Base-by-base conservation (phyloP, 2,113 vertebrate genomes). In the Pholis gunnellus region DNA sequence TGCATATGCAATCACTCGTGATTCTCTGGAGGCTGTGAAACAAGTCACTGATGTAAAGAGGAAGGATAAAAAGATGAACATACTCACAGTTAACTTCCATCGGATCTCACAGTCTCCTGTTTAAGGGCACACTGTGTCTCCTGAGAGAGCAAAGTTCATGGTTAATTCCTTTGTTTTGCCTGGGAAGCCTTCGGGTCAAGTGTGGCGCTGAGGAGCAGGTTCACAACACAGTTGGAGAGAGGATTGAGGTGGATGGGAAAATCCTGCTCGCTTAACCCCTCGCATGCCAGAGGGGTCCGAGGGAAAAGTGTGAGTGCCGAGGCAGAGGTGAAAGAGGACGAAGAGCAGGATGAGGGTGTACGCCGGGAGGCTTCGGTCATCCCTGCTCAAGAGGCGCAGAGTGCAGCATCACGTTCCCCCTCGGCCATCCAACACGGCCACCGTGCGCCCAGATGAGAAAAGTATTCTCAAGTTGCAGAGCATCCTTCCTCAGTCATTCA, bases 131-230 rank as follows among this genome's bases (percentile, higher is more conserved):
- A 61, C 10, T 13, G 69, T 57, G 71, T 81, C 72, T 81, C 84
- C 78, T 42, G 74, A 29, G 71, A 71, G 79, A 88, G 69, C 52
- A 87, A 74, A 91, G 90, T 91, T 94, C 86, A 89, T 79, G 3
- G 72, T 89, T 93, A 93, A 94, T 94, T 90, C 93, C 72, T 90
- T 90, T 93, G 91, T 92, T 91, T 91, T 88, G 78, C 87, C 85
- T 76, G 46, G 59, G 76, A 80, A 91, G 86, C 68, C 77, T 82
- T 73, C 71, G 17, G 91, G 91, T 92, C 85, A 92, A 91, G 85
- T 89, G 83, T 56, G 63, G 75, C 61, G 29, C 83, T 34, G 81
- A 68, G 69, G 61, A 75, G 81, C 70, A 54, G 85, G 82, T 89
- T 89, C 87, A 82, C 61, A 86, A 80, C 85, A 78, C 87, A 78